Percentiles rank a stretch among this genome's conserved stretches.
phyloP scores from a whole-genome alignment of 2,113 vertebrate genomes.

The Tauraco erythrolophus region DNA sequence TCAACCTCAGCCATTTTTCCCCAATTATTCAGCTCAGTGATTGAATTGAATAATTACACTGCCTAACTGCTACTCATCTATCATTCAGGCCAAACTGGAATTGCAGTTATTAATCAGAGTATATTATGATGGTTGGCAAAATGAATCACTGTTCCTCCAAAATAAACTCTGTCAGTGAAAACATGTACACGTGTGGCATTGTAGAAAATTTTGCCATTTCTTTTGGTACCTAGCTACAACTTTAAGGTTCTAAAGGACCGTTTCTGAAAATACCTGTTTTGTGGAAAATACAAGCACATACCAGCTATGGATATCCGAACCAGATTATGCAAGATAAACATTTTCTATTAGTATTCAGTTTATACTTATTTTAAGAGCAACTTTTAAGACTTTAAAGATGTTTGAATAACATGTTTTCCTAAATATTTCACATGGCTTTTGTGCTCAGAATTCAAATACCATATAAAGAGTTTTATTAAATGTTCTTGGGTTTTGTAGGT shows the following conservation, averaged over 20 bases:
- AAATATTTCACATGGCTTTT: background rate
- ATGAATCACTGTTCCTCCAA: background rate
- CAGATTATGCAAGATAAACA: background rate
- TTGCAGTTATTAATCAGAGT: conserved; percentile 54
- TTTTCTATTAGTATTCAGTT: background rate
- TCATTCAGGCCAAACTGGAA: conserved; percentile 38
- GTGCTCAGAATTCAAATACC: background rate
- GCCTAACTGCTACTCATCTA: conserved; percentile 31
- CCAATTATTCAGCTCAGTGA: conserved; percentile 20
- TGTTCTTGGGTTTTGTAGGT: background rate
- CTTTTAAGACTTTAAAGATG: background rate
- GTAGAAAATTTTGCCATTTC: background rate
- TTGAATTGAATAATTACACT: conserved; percentile 15
- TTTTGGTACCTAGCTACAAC: background rate
- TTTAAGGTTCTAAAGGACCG: background rate
- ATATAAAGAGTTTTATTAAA: background rate
- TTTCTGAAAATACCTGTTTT: background rate
- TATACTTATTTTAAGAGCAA: background rate
- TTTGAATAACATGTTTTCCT: background rate
- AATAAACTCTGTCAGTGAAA: background rate
- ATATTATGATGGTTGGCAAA: background rate
- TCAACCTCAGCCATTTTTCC: background rate
- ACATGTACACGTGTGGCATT: background rate
- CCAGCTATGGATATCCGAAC: background rate
- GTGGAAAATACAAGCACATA: background rate